Conservation (phyloP, 2,797 vertebrate species). For the Notoglanidium macrostoma region DNA sequence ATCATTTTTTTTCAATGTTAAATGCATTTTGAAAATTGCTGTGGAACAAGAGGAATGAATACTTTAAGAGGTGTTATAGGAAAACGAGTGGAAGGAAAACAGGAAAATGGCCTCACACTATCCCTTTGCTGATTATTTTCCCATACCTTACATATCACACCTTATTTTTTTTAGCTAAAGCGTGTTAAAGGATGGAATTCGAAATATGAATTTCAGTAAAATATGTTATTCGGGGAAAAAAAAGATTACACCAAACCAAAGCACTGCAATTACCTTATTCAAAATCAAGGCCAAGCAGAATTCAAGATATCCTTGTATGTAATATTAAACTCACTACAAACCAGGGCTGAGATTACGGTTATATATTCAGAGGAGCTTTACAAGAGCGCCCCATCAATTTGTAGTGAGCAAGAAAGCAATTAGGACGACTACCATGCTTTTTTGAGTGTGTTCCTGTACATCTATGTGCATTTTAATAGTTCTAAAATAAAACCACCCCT, state of each 20-base stretch:
- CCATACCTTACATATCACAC: not conserved
- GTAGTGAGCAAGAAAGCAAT: slow-evolving; percentile 34
- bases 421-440: not conserved
- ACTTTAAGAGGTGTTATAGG: not conserved
- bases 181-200: not conserved
- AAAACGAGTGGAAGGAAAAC: not conserved
- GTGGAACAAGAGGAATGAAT: not conserved
- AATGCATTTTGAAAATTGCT: not conserved
- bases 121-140: not conserved
- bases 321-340: slow-evolving; percentile 36
- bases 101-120: not conserved
- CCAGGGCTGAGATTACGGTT: slow-evolving; percentile 10
- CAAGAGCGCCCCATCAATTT: slow-evolving; percentile 29
- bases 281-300: slow-evolving; percentile 1
- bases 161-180: not conserved
- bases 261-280: not conserved
- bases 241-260: not conserved
- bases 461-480: slow-evolving; percentile 11
- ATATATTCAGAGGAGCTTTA: slow-evolving; percentile 33
- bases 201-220: not conserved
- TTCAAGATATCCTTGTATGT: slow-evolving; percentile 10
- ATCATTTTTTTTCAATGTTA: no score
- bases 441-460: not conserved
- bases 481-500: not conserved
- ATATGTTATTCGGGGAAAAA: not conserved